phyloP scores from a whole-genome alignment of 2,113 vertebrate species.

The Trematocara variabile region DNA sequence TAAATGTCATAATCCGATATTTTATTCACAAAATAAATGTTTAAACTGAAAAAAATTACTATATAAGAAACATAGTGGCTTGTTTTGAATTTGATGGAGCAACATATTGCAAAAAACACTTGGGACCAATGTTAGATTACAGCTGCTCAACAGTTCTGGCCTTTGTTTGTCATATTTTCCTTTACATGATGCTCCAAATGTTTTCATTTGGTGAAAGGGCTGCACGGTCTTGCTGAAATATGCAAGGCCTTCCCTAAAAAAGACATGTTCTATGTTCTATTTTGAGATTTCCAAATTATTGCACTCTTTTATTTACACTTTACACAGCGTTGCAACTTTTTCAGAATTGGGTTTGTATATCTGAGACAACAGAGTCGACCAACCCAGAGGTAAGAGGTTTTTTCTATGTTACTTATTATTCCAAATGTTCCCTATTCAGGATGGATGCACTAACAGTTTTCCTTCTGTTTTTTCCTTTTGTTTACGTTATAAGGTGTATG shows the following conservation, averaged over 20 bases:
- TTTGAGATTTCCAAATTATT: not conserved
- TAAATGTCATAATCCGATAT: not conserved
- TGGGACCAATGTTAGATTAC: not conserved
- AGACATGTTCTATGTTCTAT: not conserved
- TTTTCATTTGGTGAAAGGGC: not conserved
- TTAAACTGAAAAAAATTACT: not conserved
- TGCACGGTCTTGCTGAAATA: not conserved
- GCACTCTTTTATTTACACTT: not conserved
- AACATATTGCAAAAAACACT: not conserved
- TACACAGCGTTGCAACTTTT: not conserved
- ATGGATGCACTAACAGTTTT: not conserved
- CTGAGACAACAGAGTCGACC: constrained; percentile 56
- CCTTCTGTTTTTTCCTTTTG: not conserved
- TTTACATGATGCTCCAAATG: not conserved
- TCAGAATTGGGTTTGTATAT: not conserved
- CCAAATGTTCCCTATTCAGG: not conserved
- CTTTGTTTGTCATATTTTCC: not conserved
- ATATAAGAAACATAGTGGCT: not conserved
- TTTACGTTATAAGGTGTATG: not conserved
- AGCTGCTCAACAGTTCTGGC: not conserved
- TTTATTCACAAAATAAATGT: not conserved
- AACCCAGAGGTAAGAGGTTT: constrained; percentile 31
- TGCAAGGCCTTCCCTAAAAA: not conserved
- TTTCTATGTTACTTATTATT: constrained; percentile 34
- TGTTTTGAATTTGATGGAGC: not conserved